Evolutionary conservation across 2,113 vertebrate genomes (phyloP), one percentile per base, ranked within the genome.

Genomic region (Chiloscyllium plagiosum): DNA sequence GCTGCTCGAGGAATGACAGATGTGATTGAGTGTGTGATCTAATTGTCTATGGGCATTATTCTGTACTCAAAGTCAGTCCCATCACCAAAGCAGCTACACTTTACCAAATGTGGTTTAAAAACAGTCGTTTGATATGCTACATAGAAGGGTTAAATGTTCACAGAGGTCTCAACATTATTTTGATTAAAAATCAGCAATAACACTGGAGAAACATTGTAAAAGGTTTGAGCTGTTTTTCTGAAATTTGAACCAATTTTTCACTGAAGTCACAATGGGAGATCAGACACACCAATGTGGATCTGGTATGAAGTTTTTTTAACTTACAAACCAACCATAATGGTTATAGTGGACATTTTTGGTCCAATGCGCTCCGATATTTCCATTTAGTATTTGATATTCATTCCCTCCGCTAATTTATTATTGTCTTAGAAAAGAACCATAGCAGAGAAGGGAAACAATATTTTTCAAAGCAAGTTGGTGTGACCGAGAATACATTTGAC

Each of bases 1-100:
- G 29, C 56, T 61, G 50, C 24, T 52, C 12, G 13, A 42, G 29
- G 69, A 26, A 69, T 72, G 66, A 94, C 22, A 42, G 68, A 70
- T 70, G 66, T 94, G 93, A 72, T 50, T 50, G 69, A 94, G 94
- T 72, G 94, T 50, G 68, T 76, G 37, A 47, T 70, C 7, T 76
- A 72, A 95, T 95, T 72, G 94, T 12, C 87, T 95, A 29, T 95
- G 94, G 42, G 94, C 37, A 52, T 95, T 95, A 95, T 95, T 95
- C 66, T 47, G 52, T 52, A 52, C 42, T 95, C 69, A 70, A 76
- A 68, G 52, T 90, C 29, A 29, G 7, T 90, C 56, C 87, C 20
- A 50, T 72, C 68, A 52, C 68, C 42, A 15, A 72, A 95, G 24
- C 26, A 68, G 47, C 93, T 24, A 76, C 17, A 72, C 69, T 95